Base-by-base conservation (phyloP, 2,888 invertebrate genomes). In the Eubasilissa splendida region DNA sequence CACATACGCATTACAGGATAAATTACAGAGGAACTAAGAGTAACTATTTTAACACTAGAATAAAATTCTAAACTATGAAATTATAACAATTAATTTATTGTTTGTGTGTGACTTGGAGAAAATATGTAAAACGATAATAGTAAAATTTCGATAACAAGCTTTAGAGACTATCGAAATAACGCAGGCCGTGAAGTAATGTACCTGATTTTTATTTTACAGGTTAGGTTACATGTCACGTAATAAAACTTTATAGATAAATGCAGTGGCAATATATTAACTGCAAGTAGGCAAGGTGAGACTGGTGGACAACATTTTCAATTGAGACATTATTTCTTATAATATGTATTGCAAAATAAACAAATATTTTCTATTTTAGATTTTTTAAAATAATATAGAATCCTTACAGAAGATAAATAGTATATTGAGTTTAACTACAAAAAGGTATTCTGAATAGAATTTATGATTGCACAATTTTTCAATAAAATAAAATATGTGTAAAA, bases 31-130 rank as follows among this genome's bases (percentile, higher is more conserved):
- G 74, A 74, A 60, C 74, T 60, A 42, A 60, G 68, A 42, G 52
- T 63, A 14, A 52, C 71, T 71, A 71, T 56, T 56, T 71, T 71
- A 74, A 74, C 58, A 60, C 74, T 74, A 74, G 60, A 74, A 74
- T 71, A 71, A 71, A 71, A 71, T 7, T 63, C 63, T 63, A 63
- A 63, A 54, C 71, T 71, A 71, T 71, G 56, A 71, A 71, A 71
- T 71, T 31, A 71, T 71, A 71, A 71, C 71, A 71, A 42, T 66
- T 22, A 22, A 22, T 22, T 22, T 22, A 22, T 22, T 22, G 22
- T 22, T 22, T 22, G 22, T 22, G 22, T 22, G 22, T 22, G 22
- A 22, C 22, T 22, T 22, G 22, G 22, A 22, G 22, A 22, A 22
- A 22, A 22, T 22, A 22, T 22, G 22, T 22, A 22, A 22, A 22